Conservation (phyloP, 2,888 invertebrate genomes). For the Altica lythri region DNA sequence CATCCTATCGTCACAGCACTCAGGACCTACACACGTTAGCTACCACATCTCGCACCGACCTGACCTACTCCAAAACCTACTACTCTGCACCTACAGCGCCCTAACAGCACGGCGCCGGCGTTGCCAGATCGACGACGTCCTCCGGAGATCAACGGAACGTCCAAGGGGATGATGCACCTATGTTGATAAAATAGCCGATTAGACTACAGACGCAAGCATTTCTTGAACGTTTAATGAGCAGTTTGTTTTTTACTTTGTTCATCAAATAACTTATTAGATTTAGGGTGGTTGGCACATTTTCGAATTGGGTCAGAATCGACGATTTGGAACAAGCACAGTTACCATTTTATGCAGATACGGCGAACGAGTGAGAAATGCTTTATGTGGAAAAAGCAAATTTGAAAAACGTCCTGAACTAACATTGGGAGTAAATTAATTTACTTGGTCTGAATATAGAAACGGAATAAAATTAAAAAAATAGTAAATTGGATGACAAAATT, state of each 20-base stretch:
- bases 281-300: background rate
- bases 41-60: slow-evolving; percentile 48
- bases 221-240: slow-evolving; percentile 3
- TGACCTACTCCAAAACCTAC: slow-evolving; percentile 52
- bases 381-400: too few relatives aligned
- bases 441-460: too few relatives aligned
- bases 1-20: slow-evolving; percentile 39
- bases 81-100: slow-evolving; percentile 35
- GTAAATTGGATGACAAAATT: too few relatives aligned
- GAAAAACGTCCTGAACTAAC: too few relatives aligned
- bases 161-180: slow-evolving; percentile 4
- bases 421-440: too few relatives aligned
- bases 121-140: slow-evolving; percentile 22
- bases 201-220: slow-evolving; percentile 5
- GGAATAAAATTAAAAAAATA: too few relatives aligned
- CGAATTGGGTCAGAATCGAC: slow-evolving; percentile 3
- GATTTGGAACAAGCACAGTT: too few relatives aligned
- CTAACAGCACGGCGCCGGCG: slow-evolving; percentile 38
- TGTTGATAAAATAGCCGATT: slow-evolving; percentile 8
- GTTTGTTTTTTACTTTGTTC: background rate
- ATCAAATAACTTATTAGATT: background rate
- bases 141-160: slow-evolving; percentile 19
- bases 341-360: too few relatives aligned
- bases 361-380: too few relatives aligned
- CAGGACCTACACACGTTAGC: slow-evolving; percentile 35